Evolutionary conservation across 2,113 vertebrate species (phyloP).

Genomic region (Chroicocephalus ridibundus): DNA sequence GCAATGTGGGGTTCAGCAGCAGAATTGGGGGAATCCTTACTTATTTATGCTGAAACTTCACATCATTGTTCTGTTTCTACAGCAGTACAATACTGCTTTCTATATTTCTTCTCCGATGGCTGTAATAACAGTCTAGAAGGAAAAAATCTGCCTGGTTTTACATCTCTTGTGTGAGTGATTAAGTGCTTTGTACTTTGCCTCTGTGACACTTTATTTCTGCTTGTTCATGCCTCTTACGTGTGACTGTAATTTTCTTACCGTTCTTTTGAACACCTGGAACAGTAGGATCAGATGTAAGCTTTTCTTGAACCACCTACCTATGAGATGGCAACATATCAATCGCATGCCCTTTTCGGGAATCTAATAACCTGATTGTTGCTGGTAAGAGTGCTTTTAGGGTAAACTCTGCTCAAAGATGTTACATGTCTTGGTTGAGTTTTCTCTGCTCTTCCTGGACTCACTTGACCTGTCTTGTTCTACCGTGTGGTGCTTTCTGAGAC

Average conservation of each 20-base stretch:
- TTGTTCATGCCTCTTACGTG: neutral
- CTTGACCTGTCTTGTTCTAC: neutral
- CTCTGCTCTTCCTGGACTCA: neutral
- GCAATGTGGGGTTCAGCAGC: neutral
- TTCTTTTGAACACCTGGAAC: neutral
- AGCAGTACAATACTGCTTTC: neutral
- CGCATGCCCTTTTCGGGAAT: neutral
- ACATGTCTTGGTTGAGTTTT: neutral
- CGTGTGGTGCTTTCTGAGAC: neutral
- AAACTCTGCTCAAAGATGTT: neutral
- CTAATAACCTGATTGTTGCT: neutral
- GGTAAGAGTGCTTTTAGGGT: neutral
- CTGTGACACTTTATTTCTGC: neutral
- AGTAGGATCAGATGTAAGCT: neutral
- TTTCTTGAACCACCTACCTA: neutral
- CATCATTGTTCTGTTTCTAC: neutral
- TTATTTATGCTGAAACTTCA: neutral
- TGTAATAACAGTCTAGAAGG: neutral
- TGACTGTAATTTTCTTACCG: neutral
- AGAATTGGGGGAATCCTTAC: neutral
- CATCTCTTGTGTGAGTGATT: neutral
- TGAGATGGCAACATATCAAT: neutral
- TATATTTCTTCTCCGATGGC: accelerated
- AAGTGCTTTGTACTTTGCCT: neutral
- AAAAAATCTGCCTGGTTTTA: neutral